Evolutionary conservation across 2,113 vertebrate genomes (phyloP).

Genomic region (Alaudala cheleensis): DNA sequence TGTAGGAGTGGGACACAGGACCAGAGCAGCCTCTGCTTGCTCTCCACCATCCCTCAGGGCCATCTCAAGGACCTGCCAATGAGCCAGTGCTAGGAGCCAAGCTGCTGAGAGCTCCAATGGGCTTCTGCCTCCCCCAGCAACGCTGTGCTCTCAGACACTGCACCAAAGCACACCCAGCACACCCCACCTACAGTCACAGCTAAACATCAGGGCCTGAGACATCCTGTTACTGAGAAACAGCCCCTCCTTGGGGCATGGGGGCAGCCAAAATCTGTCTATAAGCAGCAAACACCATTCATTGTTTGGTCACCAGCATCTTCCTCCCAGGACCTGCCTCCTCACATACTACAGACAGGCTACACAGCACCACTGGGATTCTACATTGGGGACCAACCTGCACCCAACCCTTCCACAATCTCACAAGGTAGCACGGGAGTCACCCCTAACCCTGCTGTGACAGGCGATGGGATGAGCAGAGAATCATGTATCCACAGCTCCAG

Average conservation of each 20-base stretch:
- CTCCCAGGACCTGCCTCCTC: not conserved
- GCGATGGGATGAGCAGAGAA: not conserved
- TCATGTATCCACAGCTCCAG: accelerated
- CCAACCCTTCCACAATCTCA: not conserved
- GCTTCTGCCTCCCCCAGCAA: not conserved
- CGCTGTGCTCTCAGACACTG: not conserved
- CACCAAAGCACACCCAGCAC: not conserved
- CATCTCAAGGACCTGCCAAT: not conserved
- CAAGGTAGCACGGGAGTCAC: not conserved
- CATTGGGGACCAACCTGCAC: not conserved
- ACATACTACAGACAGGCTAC: not conserved
- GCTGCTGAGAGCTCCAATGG: not conserved
- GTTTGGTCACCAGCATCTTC: not conserved
- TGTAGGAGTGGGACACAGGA: not conserved
- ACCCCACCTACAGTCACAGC: not conserved
- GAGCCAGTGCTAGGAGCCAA: not conserved
- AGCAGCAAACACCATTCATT: not conserved
- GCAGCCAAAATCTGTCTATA: not conserved
- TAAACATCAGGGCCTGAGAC: not conserved
- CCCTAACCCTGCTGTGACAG: not conserved
- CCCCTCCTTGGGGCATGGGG: not conserved
- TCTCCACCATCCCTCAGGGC: not conserved
- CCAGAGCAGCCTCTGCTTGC: not conserved
- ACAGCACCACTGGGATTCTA: not conserved
- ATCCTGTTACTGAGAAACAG: not conserved